Evolutionary conservation across 2,113 vertebrate species (phyloP).

Genomic region (Elgaria multicarinata): DNA sequence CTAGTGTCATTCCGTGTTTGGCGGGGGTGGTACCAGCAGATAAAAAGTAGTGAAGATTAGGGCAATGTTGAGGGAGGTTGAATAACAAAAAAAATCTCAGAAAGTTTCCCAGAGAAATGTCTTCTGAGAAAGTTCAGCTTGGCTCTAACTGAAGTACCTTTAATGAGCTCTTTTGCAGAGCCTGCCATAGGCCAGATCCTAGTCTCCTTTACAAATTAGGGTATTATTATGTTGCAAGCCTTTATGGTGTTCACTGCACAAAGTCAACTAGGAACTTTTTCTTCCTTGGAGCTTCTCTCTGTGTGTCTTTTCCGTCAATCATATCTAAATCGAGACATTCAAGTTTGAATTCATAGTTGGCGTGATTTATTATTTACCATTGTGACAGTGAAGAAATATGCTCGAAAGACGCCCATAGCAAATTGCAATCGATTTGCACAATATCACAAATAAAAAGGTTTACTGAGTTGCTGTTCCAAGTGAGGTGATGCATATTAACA

Average conservation of each 20-base stretch:
- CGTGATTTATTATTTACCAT: constrained; percentile 70
- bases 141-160: neutral
- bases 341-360: constrained; percentile 69
- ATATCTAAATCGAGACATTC: constrained; percentile 68
- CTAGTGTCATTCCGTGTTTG: too few relatives aligned
- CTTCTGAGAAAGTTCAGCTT: neutral
- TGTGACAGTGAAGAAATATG: constrained; percentile 58
- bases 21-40: too few relatives aligned
- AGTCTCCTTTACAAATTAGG: constrained; percentile 51
- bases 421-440: constrained; percentile 72
- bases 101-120: neutral
- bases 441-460: constrained; percentile 69
- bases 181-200: neutral
- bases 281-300: constrained; percentile 56
- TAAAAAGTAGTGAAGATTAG: too few relatives aligned
- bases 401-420: constrained; percentile 64
- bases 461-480: constrained; percentile 55
- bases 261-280: constrained; percentile 45
- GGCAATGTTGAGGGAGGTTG: too few relatives aligned
- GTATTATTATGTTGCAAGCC: constrained; percentile 33
- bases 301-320: constrained; percentile 56
- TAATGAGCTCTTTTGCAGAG: neutral
- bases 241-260: constrained; percentile 39
- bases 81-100: neutral
- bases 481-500: constrained; percentile 65